Evolutionary conservation across 1,140 invertebrate genomes (phyloP).

Genomic region (Popillia japonica): DNA sequence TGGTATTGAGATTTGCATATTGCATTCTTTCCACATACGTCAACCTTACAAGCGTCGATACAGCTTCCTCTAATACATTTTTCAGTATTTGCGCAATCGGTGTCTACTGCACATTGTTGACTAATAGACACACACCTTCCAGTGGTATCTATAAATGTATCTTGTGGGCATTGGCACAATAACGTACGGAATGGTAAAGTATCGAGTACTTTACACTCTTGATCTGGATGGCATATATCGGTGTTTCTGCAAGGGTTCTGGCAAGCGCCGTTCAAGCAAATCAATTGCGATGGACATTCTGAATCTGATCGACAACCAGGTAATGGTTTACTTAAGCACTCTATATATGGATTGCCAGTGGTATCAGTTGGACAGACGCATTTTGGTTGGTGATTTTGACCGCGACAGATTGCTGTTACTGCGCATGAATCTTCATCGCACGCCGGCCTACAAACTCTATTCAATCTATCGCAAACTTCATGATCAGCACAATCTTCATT

Average conservation of each 20-base stretch:
- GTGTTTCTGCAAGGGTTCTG: constrained; percentile 76
- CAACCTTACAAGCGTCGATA: constrained; percentile 77
- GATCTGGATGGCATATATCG: constrained; percentile 75
- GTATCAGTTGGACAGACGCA: constrained; percentile 80
- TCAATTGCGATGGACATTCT: constrained; percentile 76
- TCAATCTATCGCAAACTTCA: constrained; percentile 85
- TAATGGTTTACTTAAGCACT: constrained; percentile 65
- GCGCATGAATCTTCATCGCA: constrained; percentile 82
- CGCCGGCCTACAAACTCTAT: constrained; percentile 82
- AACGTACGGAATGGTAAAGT: constrained; percentile 80
- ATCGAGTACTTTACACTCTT: constrained; percentile 80
- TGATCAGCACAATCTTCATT: constrained; percentile 89
- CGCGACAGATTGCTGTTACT: constrained; percentile 75
- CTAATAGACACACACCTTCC: constrained; percentile 68
- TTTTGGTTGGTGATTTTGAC: constrained; percentile 77
- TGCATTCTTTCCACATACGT: constrained; percentile 85
- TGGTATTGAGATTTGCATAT: constrained; percentile 80
- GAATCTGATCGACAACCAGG: constrained; percentile 72
- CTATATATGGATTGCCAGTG: constrained; percentile 80
- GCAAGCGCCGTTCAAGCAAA: constrained; percentile 80
- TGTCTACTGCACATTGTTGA: constrained; percentile 73
- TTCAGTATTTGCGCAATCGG: constrained; percentile 76
- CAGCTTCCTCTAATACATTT: constrained; percentile 80
- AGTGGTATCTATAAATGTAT: constrained; percentile 70
- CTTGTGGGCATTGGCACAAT: constrained; percentile 81